These are phyloP conservation scores for Macroglossus sobrinus DNA, from an alignment of 2,113 vertebrate species.

Conservation along the genomic window DNA sequence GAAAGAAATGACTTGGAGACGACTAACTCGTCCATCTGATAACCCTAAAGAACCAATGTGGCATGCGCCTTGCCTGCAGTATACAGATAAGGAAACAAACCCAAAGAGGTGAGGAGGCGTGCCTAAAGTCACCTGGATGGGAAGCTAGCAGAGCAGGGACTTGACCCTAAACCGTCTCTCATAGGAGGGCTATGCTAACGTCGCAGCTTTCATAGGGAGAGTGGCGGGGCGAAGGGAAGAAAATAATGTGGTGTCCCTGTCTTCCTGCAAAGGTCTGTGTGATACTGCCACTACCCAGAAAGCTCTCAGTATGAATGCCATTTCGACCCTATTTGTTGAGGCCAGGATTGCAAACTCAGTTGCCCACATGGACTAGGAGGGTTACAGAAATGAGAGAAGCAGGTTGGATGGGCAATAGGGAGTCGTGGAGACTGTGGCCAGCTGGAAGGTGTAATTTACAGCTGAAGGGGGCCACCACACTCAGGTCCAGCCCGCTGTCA, in stretches of 20 bases:
- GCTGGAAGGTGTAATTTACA: background rate
- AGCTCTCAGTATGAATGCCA: accelerated
- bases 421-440: background rate
- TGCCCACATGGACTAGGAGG: background rate
- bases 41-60: background rate
- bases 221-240: background rate
- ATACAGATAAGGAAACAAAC: background rate
- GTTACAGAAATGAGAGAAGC: too few relatives aligned
- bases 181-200: background rate
- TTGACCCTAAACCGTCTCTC: background rate
- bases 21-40: background rate
- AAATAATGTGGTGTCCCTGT: background rate
- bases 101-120: background rate
- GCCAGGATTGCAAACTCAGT: background rate
- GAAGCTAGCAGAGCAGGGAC: background rate
- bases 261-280: background rate
- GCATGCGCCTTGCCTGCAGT: background rate
- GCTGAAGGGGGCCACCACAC: background rate
- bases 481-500: background rate
- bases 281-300: accelerated
- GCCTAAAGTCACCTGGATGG: background rate
- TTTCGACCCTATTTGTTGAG: too few relatives aligned
- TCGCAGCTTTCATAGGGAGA: background rate
- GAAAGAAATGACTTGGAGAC: background rate
- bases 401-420: background rate